These are phyloP conservation scores for Myopa testacea DNA, from an alignment of 2,888 invertebrate genomes.

Conservation along the genomic window DNA sequence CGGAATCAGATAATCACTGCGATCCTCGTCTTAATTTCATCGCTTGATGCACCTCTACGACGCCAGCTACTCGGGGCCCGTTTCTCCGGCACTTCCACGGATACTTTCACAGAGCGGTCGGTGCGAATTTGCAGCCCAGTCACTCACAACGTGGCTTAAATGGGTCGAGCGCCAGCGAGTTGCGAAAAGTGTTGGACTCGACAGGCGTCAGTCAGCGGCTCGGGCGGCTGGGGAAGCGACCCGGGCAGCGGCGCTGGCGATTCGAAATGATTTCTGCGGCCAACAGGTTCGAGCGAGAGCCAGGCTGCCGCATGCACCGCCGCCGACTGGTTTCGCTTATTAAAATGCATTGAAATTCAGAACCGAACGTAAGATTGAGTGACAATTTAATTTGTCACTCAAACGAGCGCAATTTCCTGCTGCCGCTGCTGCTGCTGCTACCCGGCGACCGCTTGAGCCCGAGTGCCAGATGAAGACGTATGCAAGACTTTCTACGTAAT, in stretches of 20 bases:
- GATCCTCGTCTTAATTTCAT: no score
- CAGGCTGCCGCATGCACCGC: background rate
- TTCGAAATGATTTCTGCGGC: no score
- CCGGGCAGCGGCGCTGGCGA: background rate
- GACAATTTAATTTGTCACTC: constrained; percentile 39
- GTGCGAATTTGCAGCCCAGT: background rate
- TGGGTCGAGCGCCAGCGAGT: constrained; percentile 11
- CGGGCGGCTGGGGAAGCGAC: background rate
- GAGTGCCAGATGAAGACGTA: background rate
- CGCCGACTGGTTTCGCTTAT: constrained; percentile 16
- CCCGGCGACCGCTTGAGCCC: background rate
- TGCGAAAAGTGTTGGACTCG: background rate
- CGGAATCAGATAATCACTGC: no score
- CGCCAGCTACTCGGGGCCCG: no score
- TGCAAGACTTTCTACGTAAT: constrained; percentile 27
- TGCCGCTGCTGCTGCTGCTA: background rate
- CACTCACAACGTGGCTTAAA: constrained; percentile 10
- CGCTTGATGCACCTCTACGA: no score
- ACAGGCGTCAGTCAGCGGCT: background rate
- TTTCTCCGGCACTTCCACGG: background rate
- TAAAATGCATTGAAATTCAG: constrained; percentile 20
- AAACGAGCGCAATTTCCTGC: constrained; percentile 33
- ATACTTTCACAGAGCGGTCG: constrained; percentile 7
- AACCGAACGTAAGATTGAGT: constrained; percentile 29
- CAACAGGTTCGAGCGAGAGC: background rate